phyloP scores from a whole-genome alignment of 2,797 vertebrate species.

The Thaleichthys pacificus region DNA sequence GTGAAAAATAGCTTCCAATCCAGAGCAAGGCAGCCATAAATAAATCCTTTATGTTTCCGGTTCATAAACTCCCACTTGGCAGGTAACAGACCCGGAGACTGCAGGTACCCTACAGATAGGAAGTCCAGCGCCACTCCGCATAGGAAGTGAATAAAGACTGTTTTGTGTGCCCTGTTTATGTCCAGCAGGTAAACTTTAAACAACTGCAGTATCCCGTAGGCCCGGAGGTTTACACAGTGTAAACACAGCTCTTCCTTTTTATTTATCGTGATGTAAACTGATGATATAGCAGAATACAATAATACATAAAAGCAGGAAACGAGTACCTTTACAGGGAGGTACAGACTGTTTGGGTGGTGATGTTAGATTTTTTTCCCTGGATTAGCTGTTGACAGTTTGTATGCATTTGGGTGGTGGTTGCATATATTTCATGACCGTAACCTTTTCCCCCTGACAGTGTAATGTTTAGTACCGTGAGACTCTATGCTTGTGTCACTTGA shows the following conservation, averaged over 20 bases:
- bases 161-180: conserved; percentile 53
- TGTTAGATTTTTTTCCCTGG: conserved; percentile 31
- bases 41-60: conserved; percentile 33
- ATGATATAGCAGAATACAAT: conserved; percentile 29
- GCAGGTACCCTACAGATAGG: conserved; percentile 29
- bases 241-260: conserved; percentile 74
- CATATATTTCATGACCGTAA: conserved; percentile 42
- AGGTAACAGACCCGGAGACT: conserved; percentile 16
- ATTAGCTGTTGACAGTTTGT: conserved; percentile 60
- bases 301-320: conserved; percentile 51
- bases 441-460: conserved; percentile 27
- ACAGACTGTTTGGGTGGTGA: conserved; percentile 59
- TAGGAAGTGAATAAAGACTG: conserved; percentile 1
- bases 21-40: conserved; percentile 21
- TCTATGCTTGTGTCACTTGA: not conserved
- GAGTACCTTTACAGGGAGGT: conserved; percentile 25
- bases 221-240: conserved; percentile 67
- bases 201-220: conserved; percentile 63
- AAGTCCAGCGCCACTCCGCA: not conserved
- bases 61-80: not conserved
- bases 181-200: conserved; percentile 73
- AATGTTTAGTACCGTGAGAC: not conserved
- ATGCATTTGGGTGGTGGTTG: conserved; percentile 49
- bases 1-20: conserved; percentile 30
- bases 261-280: conserved; percentile 64